Percentiles rank a stretch among this genome's conserved stretches.
Evolutionary conservation across 2,888 invertebrate genomes (phyloP).

Genomic region (Mesoligia furuncula): DNA sequence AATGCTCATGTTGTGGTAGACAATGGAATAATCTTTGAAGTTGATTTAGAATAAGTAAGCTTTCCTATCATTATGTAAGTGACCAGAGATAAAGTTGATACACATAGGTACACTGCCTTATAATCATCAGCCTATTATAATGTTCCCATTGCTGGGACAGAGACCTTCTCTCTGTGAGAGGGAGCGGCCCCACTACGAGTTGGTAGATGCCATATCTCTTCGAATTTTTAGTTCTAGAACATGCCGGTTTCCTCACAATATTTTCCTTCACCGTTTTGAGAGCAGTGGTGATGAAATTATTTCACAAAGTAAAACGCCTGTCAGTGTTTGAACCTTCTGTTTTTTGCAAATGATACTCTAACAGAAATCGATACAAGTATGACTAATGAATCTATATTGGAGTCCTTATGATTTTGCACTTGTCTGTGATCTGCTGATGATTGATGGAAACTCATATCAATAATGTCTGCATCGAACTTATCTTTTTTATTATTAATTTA

Average conservation of each 20-base stretch:
- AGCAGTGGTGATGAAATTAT: no score
- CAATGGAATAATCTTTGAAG: conserved; percentile 9
- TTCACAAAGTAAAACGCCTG: no score
- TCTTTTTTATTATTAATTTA: neutral
- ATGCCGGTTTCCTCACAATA: neutral
- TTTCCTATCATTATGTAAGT: neutral
- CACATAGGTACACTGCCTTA: neutral
- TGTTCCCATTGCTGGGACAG: neutral
- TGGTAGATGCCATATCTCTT: neutral
- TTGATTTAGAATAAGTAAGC: neutral
- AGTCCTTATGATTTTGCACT: neutral
- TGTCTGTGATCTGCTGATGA: neutral
- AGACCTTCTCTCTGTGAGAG: neutral
- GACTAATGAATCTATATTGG: neutral
- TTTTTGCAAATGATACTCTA: neutral
- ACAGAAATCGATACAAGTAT: neutral
- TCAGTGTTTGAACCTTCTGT: neutral
- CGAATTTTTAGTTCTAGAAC: neutral
- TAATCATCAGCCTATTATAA: neutral
- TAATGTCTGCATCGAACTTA: neutral
- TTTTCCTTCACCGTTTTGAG: neutral
- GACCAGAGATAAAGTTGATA: neutral
- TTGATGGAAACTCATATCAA: neutral
- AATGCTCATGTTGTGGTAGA: conserved; percentile 19
- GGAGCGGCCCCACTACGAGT: neutral